These are phyloP conservation scores for Manis pentadactyla DNA, from an alignment of 2,797 vertebrate genomes.

Conservation along the genomic window DNA sequence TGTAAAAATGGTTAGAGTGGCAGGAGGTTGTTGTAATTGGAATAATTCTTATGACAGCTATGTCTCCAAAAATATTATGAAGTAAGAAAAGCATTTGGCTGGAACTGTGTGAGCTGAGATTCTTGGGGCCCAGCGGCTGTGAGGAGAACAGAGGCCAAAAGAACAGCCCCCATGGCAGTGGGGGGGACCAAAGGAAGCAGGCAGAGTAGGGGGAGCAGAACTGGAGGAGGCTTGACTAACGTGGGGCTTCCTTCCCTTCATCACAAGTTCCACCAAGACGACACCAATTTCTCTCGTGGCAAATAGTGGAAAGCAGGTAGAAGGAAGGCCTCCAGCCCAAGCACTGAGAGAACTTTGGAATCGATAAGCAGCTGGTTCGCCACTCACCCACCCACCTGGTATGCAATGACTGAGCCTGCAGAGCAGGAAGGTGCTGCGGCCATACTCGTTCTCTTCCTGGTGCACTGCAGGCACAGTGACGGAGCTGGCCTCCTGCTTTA, in stretches of 20 bases:
- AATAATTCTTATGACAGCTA: constrained; percentile 10
- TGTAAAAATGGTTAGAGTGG: neutral
- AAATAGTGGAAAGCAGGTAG: neutral
- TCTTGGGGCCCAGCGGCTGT: neutral
- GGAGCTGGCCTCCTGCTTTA: neutral
- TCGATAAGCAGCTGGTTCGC: neutral
- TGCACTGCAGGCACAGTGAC: neutral
- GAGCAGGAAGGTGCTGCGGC: neutral
- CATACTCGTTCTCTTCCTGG: neutral
- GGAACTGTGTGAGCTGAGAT: constrained; percentile 4
- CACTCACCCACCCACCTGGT: neutral
- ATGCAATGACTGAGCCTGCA: neutral
- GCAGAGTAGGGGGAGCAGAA: neutral
- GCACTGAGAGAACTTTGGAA: neutral
- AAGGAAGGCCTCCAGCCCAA: neutral
- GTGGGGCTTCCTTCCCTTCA: neutral
- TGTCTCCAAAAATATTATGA: constrained; percentile 58
- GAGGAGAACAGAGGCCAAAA: constrained; percentile 44
- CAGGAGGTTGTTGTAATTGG: constrained; percentile 55
- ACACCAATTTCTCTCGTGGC: neutral
- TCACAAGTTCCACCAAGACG: neutral
- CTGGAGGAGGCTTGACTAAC: neutral
- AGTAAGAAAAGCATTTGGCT: constrained; percentile 54
- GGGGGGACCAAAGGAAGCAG: constrained; percentile 12
- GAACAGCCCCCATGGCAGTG: neutral